Base-by-base conservation (phyloP, 92 coral and sea anemone genomes). In the Bergia sp. region DNA sequence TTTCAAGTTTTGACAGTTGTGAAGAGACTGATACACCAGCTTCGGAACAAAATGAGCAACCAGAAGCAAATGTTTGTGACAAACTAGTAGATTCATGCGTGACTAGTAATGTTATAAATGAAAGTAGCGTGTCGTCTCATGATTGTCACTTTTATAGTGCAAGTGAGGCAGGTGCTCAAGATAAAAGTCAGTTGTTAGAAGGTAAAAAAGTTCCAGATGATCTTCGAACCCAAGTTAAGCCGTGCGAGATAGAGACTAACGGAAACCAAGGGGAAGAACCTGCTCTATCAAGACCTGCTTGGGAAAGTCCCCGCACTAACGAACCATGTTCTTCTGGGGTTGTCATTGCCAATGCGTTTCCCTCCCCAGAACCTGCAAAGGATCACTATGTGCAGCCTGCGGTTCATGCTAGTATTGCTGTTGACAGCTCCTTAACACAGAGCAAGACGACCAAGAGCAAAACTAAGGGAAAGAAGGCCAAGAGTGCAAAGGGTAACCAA, bases 291-390 rank as follows among this genome's bases (percentile, higher is more conserved):
- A 96, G 50, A 90, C 41, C 73, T 88, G 40, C 94, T 86, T 53
- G 81, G 90, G 80, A 1, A 7, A 65, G 88, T 83, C 76, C 92
- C 41, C 71, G 82, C 50, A 55, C 58, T 43, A 71, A 84, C 75
- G 66, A 82, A 41, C 77, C 75, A 21, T 87, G 58, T 20, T 55
- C 91, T 3, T 47, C 80, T 71, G 90, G 93, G 38, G 92, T 96
- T 29, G 92, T 87, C 37, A 96, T 95, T 82, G 85, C 89, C 21
- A 97, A 96, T 82, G 93, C 99, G 9, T 97, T 87, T 86, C 99
- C 99, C 1, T 92, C 98, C 18, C 99, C 99, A 11, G 96, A 82
- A 50, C 99, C 98, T 3, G 95, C 95, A 18, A 76, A 57, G 53
- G 80, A 86, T 81, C 80, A 88, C 71, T 37, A 67, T 11, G 82